Evolutionary conservation across 2,888 invertebrate genomes (phyloP).

Genomic region (Tolmerus cingulatus): DNA sequence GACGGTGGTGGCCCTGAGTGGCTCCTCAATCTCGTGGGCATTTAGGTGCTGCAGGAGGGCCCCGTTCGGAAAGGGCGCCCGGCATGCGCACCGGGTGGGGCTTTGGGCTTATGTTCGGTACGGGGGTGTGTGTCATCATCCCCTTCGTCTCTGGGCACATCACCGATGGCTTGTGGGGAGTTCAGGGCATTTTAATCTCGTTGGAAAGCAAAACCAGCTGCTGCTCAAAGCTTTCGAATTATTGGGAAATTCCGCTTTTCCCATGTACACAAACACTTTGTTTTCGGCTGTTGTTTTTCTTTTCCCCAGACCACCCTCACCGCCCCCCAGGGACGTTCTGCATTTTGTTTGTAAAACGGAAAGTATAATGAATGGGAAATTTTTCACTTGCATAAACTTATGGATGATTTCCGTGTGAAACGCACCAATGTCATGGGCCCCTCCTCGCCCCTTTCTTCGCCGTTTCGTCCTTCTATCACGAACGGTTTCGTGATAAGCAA

Average conservation of each 20-base stretch:
- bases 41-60: neutral
- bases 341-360: conserved; percentile 22
- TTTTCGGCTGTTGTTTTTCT: conserved; percentile 45
- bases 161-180: conserved; percentile 59
- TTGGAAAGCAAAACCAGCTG: conserved; percentile 62
- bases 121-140: neutral
- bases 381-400: conserved; percentile 48
- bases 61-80: neutral
- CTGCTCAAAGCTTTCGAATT: conserved; percentile 53
- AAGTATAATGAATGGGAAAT: conserved; percentile 48
- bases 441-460: neutral
- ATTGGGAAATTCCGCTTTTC: conserved; percentile 46
- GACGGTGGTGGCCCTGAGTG: neutral
- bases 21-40: conserved; percentile 14
- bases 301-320: neutral
- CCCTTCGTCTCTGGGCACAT: neutral
- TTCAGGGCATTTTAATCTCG: conserved; percentile 63
- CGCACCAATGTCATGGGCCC: neutral
- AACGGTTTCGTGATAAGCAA: neutral
- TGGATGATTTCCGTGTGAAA: conserved; percentile 31
- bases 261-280: conserved; percentile 46
- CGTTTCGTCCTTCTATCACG: neutral
- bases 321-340: neutral
- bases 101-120: neutral
- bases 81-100: neutral